These are phyloP conservation scores for Cylas formicarius DNA, from an alignment of 1,140 invertebrate species.

Conservation along the genomic window DNA sequence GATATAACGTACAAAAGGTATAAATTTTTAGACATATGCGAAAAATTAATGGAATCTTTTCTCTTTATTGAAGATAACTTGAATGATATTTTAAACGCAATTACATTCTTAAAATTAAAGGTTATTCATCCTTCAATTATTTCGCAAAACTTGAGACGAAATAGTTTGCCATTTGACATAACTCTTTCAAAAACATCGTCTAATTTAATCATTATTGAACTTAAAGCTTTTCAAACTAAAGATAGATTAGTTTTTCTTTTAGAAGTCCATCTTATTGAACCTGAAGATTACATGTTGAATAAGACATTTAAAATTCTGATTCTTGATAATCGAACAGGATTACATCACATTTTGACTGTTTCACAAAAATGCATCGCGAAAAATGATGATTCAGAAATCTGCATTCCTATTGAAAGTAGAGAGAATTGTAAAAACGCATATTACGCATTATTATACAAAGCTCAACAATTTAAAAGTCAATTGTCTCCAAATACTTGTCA, in stretches of 20 bases:
- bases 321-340: constrained; percentile 13
- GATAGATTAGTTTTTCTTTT: constrained; percentile 14
- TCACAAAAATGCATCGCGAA: constrained; percentile 10
- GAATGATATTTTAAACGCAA: constrained; percentile 7
- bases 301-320: too few relatives aligned
- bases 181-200: constrained; percentile 7
- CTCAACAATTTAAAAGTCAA: constrained; percentile 4
- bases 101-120: constrained; percentile 14
- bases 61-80: constrained; percentile 8
- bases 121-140: constrained; percentile 19
- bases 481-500: constrained; percentile 7
- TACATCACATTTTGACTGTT: constrained; percentile 6
- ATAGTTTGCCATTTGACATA: constrained; percentile 15
- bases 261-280: constrained; percentile 10
- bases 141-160: constrained; percentile 8
- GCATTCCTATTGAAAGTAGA: too few relatives aligned
- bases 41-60: constrained; percentile 16
- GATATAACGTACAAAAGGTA: constrained; percentile 6
- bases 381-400: too few relatives aligned
- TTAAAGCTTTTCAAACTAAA: constrained; percentile 17
- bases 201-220: constrained; percentile 18
- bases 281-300: constrained; percentile 9
- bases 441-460: constrained; percentile 9
- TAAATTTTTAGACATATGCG: constrained; percentile 3
- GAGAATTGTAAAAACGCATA: not conserved